A percentile compares a stretch with the other conserved stretches of the same genome.
Evolutionary conservation across 2,113 vertebrate genomes (phyloP).

Genomic region (Sakesphorus luctuosus): DNA sequence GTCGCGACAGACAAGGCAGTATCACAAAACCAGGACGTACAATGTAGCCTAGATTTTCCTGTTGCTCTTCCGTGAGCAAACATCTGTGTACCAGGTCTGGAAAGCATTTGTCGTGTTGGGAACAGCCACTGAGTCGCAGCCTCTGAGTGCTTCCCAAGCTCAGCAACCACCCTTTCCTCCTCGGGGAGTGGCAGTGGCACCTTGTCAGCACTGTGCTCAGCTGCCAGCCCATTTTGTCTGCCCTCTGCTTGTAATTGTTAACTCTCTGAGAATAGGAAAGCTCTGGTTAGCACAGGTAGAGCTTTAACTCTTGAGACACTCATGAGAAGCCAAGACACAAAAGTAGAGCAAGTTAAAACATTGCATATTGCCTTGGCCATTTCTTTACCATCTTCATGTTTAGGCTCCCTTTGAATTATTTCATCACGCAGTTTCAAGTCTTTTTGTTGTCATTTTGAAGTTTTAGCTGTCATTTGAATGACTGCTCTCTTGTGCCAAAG

Average conservation of each 20-base stretch:
- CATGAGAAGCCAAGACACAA: background rate
- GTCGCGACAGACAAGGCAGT: too few species aligned
- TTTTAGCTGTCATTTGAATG: background rate
- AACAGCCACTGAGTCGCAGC: too few species aligned
- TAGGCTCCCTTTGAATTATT: background rate
- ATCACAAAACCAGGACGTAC: too few species aligned
- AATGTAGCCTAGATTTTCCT: too few species aligned
- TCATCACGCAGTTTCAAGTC: background rate
- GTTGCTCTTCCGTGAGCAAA: too few species aligned
- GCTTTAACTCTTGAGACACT: slow-evolving; percentile 41
- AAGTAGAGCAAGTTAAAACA: background rate
- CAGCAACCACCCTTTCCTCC: background rate
- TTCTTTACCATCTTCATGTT: background rate
- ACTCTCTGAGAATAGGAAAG: slow-evolving; percentile 68
- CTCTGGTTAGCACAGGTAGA: slow-evolving; percentile 53
- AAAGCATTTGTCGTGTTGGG: too few species aligned
- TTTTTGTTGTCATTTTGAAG: background rate
- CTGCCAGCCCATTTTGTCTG: slow-evolving; percentile 40
- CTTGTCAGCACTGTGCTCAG: background rate
- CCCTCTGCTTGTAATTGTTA: slow-evolving; percentile 72
- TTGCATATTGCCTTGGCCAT: background rate
- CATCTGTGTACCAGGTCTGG: too few species aligned
- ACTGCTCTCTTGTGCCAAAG: background rate
- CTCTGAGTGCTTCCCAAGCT: too few species aligned
- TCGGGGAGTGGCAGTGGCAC: background rate